Percentiles rank a stretch among this genome's conserved stretches.
Evolutionary conservation across 2,888 invertebrate species (phyloP).

Genomic region (Iselma pallidipennis): DNA sequence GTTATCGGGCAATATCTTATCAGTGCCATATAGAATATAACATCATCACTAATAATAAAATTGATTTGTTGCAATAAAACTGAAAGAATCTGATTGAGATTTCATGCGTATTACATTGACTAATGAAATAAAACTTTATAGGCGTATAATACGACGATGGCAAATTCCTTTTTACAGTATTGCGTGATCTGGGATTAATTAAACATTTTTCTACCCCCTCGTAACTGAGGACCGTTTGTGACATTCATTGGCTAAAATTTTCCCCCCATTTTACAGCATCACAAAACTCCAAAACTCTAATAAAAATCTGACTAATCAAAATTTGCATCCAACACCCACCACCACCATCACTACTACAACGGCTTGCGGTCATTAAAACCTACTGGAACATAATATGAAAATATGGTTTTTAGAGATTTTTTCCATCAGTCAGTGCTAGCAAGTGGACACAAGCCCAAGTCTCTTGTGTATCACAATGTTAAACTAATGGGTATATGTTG

Average conservation of each 20-base stretch:
- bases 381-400: slow-evolving; percentile 42
- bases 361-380: slow-evolving; percentile 30
- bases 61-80: not conserved
- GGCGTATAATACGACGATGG: slow-evolving; percentile 11
- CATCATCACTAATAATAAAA: not conserved
- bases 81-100: not conserved
- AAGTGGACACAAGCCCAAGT: slow-evolving; percentile 42
- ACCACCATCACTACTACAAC: slow-evolving; percentile 14
- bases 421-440: slow-evolving; percentile 38
- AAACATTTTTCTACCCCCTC: slow-evolving; percentile 14
- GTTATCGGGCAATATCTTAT: too few species aligned
- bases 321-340: slow-evolving; percentile 25
- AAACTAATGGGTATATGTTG: slow-evolving; percentile 54
- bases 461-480: slow-evolving; percentile 48
- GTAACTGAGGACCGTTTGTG: not conserved
- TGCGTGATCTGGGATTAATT: slow-evolving; percentile 18
- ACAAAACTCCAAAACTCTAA: slow-evolving; percentile 27
- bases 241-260: slow-evolving; percentile 4
- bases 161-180: slow-evolving; percentile 4
- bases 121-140: slow-evolving; percentile 24
- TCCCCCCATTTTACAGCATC: slow-evolving; percentile 27
- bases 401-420: slow-evolving; percentile 28
- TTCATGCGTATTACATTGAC: slow-evolving; percentile 8
- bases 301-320: slow-evolving; percentile 44
- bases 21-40: too few species aligned